Percentiles rank a stretch among this genome's conserved stretches.
phyloP scores from a whole-genome alignment of 2,113 vertebrate genomes.

The Arizona elegans region DNA sequence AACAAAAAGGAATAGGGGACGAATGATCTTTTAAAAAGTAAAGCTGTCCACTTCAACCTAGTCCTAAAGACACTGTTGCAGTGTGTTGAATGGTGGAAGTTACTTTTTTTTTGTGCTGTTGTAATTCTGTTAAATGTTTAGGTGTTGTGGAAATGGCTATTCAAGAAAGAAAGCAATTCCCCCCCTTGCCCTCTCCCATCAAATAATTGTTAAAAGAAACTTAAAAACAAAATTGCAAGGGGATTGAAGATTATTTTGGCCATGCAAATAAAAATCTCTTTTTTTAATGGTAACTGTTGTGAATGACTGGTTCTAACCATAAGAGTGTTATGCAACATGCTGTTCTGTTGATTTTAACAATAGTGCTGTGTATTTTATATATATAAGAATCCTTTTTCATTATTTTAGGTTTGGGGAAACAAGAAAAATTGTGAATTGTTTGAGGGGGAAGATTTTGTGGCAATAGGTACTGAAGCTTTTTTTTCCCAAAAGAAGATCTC shows the following conservation, averaged over 20 bases:
- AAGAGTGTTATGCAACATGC: slow-evolving; percentile 59
- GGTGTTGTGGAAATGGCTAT: slow-evolving; percentile 71
- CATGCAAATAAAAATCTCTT: slow-evolving; percentile 79
- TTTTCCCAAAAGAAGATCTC: slow-evolving; percentile 51
- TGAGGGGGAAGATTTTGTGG: slow-evolving; percentile 50
- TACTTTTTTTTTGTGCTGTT: slow-evolving; percentile 70
- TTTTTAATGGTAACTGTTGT: slow-evolving; percentile 59
- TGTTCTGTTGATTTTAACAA: slow-evolving; percentile 66
- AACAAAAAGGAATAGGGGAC: slow-evolving; percentile 40
- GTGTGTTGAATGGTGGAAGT: slow-evolving; percentile 71
- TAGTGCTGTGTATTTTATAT: slow-evolving; percentile 70
- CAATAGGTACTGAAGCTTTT: slow-evolving; percentile 47
- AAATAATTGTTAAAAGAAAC: slow-evolving; percentile 47
- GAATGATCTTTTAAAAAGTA: slow-evolving; percentile 66
- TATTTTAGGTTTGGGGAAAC: slow-evolving; percentile 68
- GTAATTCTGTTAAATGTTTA: slow-evolving; percentile 74
- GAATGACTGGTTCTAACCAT: slow-evolving; percentile 63
- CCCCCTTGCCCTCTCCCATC: slow-evolving; percentile 56
- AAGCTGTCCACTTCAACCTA: slow-evolving; percentile 66
- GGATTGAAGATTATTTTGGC: slow-evolving; percentile 65
- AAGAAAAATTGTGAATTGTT: slow-evolving; percentile 53
- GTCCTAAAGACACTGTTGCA: slow-evolving; percentile 69
- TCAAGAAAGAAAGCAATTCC: slow-evolving; percentile 60
- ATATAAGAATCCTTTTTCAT: slow-evolving; percentile 63
- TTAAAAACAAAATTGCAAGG: slow-evolving; percentile 56